A percentile compares a stretch with the other conserved stretches of the same genome.
Evolutionary conservation across 2,888 invertebrate species (phyloP).

Genomic region (Polymixis lichenea): DNA sequence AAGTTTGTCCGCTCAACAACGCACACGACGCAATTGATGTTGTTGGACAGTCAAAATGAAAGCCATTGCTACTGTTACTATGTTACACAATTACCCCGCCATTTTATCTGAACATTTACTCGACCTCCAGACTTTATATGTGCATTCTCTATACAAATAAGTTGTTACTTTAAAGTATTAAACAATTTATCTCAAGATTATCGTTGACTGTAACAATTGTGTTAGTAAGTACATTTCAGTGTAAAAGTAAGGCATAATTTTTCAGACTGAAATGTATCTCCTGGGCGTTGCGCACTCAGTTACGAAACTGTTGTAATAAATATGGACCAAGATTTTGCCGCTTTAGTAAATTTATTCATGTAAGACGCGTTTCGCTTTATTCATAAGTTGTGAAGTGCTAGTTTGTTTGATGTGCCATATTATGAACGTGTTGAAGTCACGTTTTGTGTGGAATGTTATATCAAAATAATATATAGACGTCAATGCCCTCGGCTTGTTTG

Average conservation of each 20-base stretch:
- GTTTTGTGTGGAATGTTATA: conserved; percentile 40
- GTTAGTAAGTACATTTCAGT: conserved; percentile 42
- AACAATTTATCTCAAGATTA: conserved; percentile 21
- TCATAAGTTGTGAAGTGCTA: conserved; percentile 61
- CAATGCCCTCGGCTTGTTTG: conserved; percentile 26
- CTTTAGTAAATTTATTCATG: conserved; percentile 63
- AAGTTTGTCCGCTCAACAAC: too few relatives aligned
- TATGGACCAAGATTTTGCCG: conserved; percentile 55
- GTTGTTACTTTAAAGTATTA: conserved; percentile 17
- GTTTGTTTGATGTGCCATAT: conserved; percentile 61
- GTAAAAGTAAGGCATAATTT: conserved; percentile 47
- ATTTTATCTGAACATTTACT: conserved; percentile 2
- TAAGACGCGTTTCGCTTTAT: conserved; percentile 61
- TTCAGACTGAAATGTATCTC: conserved; percentile 58
- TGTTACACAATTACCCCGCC: too few relatives aligned
- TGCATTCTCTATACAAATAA: conserved; percentile 1
- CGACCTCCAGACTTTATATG: neutral
- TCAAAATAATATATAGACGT: conserved; percentile 45
- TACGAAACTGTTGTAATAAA: conserved; percentile 63
- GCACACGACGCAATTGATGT: too few relatives aligned
- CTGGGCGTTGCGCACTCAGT: conserved; percentile 60
- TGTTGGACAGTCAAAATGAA: too few relatives aligned
- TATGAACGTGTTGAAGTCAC: conserved; percentile 59
- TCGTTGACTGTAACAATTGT: conserved; percentile 30
- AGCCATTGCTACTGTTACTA: too few relatives aligned